phyloP scores from a whole-genome alignment of 1,140 invertebrate genomes.

The Uloborus diversus region DNA sequence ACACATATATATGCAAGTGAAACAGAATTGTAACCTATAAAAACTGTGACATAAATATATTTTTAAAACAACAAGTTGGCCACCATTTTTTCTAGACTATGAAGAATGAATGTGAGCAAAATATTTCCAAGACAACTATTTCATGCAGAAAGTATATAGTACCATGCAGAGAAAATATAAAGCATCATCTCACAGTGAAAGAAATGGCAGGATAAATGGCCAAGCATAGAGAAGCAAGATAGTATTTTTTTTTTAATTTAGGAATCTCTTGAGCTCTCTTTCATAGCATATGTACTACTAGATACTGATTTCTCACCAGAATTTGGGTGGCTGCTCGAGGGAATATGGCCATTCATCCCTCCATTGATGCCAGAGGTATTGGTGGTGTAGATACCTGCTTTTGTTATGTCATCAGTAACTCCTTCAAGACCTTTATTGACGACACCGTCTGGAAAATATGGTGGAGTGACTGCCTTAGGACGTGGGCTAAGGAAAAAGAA shows the following conservation, averaged over 20 bases:
- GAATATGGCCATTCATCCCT: slow-evolving; percentile 52
- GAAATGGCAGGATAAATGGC: slow-evolving; percentile 53
- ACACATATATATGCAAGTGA: too few relatives aligned
- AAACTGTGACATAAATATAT: too few relatives aligned
- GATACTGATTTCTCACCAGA: slow-evolving; percentile 38
- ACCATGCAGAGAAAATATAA: too few relatives aligned
- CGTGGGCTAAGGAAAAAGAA: slow-evolving; percentile 68
- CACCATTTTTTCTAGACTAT: too few relatives aligned
- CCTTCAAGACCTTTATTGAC: slow-evolving; percentile 87
- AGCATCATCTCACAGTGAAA: too few relatives aligned
- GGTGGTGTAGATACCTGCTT: slow-evolving; percentile 54
- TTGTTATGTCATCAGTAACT: slow-evolving; percentile 46
- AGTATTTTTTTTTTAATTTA: neutral
- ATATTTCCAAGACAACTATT: too few relatives aligned
- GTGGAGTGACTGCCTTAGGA: slow-evolving; percentile 83
- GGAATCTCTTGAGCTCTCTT: neutral
- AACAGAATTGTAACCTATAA: too few relatives aligned
- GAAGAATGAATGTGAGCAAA: too few relatives aligned
- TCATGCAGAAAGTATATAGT: too few relatives aligned
- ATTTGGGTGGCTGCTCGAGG: slow-evolving; percentile 30
- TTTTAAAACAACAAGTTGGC: too few relatives aligned
- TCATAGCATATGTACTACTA: neutral
- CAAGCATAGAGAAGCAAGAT: slow-evolving; percentile 27
- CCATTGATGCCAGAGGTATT: slow-evolving; percentile 52
- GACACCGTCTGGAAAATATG: slow-evolving; percentile 82